phyloP scores from a whole-genome alignment of 1,140 invertebrate species.

The Tetramorium alpestre region DNA sequence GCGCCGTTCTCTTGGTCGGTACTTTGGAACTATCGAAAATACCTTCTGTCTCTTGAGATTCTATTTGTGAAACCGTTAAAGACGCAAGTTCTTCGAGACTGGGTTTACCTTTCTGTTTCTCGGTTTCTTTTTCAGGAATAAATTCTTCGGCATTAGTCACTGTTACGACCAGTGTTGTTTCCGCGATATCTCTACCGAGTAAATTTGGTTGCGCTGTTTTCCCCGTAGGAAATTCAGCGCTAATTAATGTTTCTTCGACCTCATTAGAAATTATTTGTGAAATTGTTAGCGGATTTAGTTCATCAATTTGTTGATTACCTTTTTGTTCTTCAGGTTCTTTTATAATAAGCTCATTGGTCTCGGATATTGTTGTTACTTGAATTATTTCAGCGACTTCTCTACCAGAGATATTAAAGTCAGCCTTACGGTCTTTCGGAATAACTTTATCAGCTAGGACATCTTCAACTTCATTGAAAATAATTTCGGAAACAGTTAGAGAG shows the following conservation, averaged over 20 bases:
- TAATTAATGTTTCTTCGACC: slow-evolving; percentile 66
- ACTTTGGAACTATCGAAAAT: slow-evolving; percentile 66
- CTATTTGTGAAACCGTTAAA: slow-evolving; percentile 75
- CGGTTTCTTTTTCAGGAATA: slow-evolving; percentile 55
- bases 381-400: slow-evolving; percentile 78
- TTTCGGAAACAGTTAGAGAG: slow-evolving; percentile 73
- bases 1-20: slow-evolving; percentile 63
- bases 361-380: slow-evolving; percentile 74
- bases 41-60: slow-evolving; percentile 75
- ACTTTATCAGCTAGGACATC: slow-evolving; percentile 62
- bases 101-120: slow-evolving; percentile 68
- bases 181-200: slow-evolving; percentile 77
- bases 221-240: slow-evolving; percentile 55
- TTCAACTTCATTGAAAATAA: slow-evolving; percentile 75
- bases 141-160: slow-evolving; percentile 70
- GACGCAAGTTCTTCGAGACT: slow-evolving; percentile 73
- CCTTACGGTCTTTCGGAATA: slow-evolving; percentile 73
- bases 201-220: slow-evolving; percentile 73
- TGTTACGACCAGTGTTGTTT: slow-evolving; percentile 75
- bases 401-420: slow-evolving; percentile 73
- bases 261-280: slow-evolving; percentile 74
- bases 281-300: slow-evolving; percentile 72
- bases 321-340: slow-evolving; percentile 72
- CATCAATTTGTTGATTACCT: slow-evolving; percentile 69
- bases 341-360: slow-evolving; percentile 41